Evolutionary conservation across 2,797 vertebrate species (phyloP).

Genomic region (Micrastur ruficollis): DNA sequence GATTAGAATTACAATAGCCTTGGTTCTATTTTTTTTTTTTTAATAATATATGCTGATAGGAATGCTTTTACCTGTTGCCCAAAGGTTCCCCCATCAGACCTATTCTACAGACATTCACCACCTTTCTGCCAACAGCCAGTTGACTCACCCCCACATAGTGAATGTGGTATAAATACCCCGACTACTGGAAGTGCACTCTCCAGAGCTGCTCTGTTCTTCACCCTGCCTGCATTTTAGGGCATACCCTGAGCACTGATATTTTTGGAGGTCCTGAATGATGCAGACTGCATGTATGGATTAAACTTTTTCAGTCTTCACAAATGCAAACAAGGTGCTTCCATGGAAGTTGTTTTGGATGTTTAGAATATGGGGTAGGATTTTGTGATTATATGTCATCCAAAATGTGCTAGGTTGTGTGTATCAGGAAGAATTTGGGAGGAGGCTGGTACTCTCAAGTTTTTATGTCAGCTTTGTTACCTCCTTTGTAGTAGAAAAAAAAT

Average conservation of each 20-base stretch:
- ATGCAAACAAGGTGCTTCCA: neutral
- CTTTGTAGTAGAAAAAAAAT: neutral
- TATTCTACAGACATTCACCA: neutral
- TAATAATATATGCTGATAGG: neutral
- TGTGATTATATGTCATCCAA: accelerated
- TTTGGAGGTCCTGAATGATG: neutral
- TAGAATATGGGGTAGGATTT: neutral
- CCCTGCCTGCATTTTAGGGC: neutral
- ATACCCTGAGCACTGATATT: accelerated
- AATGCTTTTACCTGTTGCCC: neutral
- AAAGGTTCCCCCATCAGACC: neutral
- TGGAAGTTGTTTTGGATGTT: neutral
- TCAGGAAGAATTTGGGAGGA: neutral
- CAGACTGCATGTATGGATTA: neutral
- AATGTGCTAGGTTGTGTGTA: neutral
- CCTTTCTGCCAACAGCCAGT: neutral
- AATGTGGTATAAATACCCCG: neutral
- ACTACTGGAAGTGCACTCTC: neutral
- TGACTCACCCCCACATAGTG: neutral
- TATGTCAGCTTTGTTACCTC: neutral
- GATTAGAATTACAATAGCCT: neutral
- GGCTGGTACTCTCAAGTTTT: neutral
- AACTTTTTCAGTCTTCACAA: neutral
- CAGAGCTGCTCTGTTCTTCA: neutral
- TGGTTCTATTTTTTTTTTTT: neutral